Percentiles rank a stretch among this genome's conserved stretches.
Conservation (phyloP, 2,888 invertebrate species). For the Crematogaster levior region DNA sequence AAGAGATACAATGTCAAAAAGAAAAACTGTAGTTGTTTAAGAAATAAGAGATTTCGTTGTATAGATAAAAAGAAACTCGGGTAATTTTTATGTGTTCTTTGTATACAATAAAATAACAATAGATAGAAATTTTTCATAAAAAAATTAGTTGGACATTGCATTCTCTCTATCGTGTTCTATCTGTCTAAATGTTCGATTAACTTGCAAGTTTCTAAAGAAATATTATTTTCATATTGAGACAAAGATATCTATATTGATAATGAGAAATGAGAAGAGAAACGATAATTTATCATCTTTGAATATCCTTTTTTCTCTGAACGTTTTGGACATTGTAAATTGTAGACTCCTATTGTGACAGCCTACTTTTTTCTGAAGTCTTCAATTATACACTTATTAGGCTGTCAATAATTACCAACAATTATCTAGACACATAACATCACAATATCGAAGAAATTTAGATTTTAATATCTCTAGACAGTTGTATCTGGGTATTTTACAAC, state of each 20-base stretch:
- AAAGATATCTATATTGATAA: neutral
- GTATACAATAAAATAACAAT: neutral
- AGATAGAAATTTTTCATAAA: neutral
- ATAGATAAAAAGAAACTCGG: neutral
- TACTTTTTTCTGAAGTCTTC: neutral
- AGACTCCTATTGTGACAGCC: neutral
- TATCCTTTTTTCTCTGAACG: neutral
- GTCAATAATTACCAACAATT: constrained; percentile 12
- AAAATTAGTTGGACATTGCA: neutral
- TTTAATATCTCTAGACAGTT: neutral
- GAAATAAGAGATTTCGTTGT: neutral
- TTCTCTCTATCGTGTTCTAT: no score
- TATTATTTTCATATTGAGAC: no score
- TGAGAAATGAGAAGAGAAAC: neutral
- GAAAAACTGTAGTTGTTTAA: neutral
- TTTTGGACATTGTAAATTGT: neutral
- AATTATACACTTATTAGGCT: neutral
- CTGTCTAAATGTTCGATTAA: neutral
- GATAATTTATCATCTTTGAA: neutral
- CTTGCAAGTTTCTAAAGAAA: neutral
- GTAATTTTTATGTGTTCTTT: neutral
- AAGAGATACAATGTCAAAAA: neutral
- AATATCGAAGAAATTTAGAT: neutral
- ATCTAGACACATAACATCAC: neutral
- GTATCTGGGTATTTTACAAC: neutral